These are phyloP conservation scores for Semnornis frantzii DNA, from an alignment of 2,113 vertebrate species.

Conservation along the genomic window DNA sequence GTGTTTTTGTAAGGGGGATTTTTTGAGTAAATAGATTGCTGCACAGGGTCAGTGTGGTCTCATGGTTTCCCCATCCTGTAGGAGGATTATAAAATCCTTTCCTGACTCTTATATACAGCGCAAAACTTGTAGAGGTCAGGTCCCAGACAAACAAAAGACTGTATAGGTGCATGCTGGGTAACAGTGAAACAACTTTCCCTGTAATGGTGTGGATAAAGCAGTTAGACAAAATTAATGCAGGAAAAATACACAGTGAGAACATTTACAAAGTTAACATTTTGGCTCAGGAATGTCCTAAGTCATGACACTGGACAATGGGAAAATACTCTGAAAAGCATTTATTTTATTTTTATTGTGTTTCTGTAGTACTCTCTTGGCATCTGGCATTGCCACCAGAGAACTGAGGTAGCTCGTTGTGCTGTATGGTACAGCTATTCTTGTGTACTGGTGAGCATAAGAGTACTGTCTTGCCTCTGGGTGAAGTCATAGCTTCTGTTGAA, in stretches of 20 bases:
- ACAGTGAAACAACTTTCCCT: background rate
- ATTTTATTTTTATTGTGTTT: background rate
- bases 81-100: background rate
- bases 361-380: background rate
- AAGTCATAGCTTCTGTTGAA: constrained; percentile 18
- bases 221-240: background rate
- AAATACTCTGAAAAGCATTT: background rate
- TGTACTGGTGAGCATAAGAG: background rate
- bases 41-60: background rate
- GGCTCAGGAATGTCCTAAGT: background rate
- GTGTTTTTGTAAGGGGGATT: rapidly evolving
- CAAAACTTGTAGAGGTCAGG: background rate
- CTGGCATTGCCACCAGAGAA: background rate
- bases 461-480: constrained; percentile 19
- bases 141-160: background rate
- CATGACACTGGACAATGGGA: background rate
- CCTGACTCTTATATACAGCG: background rate
- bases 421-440: background rate
- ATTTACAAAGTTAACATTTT: background rate
- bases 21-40: background rate
- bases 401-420: background rate
- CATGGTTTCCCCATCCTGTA: background rate
- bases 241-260: background rate
- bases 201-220: background rate
- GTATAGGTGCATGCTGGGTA: background rate